These are phyloP conservation scores for Atta cephalotes DNA, from an alignment of 1,140 invertebrate genomes.

Conservation along the genomic window DNA sequence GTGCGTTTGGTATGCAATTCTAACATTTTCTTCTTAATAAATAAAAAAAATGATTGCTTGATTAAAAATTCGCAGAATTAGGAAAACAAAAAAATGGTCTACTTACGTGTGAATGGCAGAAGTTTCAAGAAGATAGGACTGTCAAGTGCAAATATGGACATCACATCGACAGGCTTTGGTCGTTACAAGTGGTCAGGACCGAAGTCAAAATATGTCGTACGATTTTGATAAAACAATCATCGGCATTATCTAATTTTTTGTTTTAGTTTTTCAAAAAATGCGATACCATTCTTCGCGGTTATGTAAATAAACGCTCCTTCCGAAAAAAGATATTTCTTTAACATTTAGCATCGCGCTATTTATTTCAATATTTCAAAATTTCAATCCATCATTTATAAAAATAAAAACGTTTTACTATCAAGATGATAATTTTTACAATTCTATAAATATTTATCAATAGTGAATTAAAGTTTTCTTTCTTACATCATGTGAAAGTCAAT, in stretches of 20 bases:
- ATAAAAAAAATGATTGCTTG: not conserved
- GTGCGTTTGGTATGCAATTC: no score
- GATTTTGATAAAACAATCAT: not conserved
- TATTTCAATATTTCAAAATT: not conserved
- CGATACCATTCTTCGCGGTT: not conserved
- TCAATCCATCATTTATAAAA: not conserved
- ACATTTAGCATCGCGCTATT: constrained; percentile 1
- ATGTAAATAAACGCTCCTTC: constrained; percentile 27
- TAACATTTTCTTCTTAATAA: not conserved
- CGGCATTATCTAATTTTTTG: not conserved
- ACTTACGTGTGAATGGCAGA: constrained; percentile 80
- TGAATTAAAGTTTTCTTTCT: constrained; percentile 1
- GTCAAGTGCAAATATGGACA: constrained; percentile 46
- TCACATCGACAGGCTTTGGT: constrained; percentile 48
- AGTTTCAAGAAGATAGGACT: constrained; percentile 66
- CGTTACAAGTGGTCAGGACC: not conserved
- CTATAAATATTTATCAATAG: not conserved
- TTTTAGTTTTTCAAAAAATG: not conserved
- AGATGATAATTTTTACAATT: constrained; percentile 6
- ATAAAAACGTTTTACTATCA: not conserved
- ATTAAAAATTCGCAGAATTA: constrained; percentile 12
- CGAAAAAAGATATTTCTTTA: constrained; percentile 28
- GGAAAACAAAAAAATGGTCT: constrained; percentile 69
- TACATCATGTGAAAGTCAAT: not conserved
- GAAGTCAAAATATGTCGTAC: not conserved